Evolutionary conservation across 2,888 invertebrate genomes (phyloP), one percentile per base, ranked within the genome.

Genomic region (Cheilosia vernalis): DNA sequence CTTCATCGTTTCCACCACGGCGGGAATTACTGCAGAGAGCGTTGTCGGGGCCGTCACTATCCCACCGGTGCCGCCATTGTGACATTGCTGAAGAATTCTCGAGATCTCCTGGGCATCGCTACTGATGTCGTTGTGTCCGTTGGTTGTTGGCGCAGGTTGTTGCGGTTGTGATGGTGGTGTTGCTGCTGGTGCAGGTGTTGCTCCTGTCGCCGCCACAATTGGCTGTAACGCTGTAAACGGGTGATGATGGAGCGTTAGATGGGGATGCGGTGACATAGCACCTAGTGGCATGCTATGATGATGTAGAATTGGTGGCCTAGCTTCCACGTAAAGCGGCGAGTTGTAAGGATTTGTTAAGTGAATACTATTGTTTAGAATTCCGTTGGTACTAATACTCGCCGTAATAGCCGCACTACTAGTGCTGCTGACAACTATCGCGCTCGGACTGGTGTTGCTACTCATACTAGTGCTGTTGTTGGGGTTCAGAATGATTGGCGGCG

Each of bases 31-130:
- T 33, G 33, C 13, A 13, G 66, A 17, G 10, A 64, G 24, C 19
- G 82, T 53, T 19, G 53, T 15, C n/a, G 66, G 19, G 33, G 47
- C n/a, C 56, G 83, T 17, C 4, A 63, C 47, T 0, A 55, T 58
- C n/a, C 53, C 74, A 47, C 42, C 15, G 21, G 47, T 60, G 55
- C 87, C 89, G 47, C 90, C 91, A 80, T 90, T 91, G 88, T 92
- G 92, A 82, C 92, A 92, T 70, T 92, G 92, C 83, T 92, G 92
- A 78, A 92, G 88, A 72, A 92, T 92, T 73, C 92, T 90, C 19
- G 92, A 92, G 77, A 92, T 92, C 87, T 92, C 91, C 53, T 92
- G 91, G 21, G 91, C 91, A 87, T 92, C 91, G 55, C 85, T 85
- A 78, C 90, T 92, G 44, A 91, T 91, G 87, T 92, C 92, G 74